Evolutionary conservation across 1,140 invertebrate species (phyloP), one percentile per base, ranked within the genome.

Genomic region (Micrasema minimum): DNA sequence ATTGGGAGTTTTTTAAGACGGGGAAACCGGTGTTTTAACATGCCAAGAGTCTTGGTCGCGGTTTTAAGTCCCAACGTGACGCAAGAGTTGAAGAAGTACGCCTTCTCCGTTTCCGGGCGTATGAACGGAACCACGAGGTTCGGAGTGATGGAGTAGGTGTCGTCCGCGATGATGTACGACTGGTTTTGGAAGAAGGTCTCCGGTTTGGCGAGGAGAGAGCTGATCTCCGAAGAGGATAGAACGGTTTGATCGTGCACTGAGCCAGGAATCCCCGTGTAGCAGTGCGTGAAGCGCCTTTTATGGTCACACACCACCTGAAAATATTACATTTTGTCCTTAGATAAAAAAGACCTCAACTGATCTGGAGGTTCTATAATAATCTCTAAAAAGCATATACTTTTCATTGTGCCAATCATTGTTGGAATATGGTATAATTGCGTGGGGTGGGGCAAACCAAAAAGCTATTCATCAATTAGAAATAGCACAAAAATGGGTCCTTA

Each of bases 221-320:
- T 38, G 55, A 59, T 20, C 9, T 59, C 51, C 26, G 51, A 55
- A 0, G 55, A 41, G 55, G 12, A 38, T 14, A 55, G 14, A 23
- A 55, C 51, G 11, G 26, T 20, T 11, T 55, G 51, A 1, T 55
- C 20, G 31, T 59, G 55, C 2, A 38, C 55, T 0, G 37, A 59
- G 9, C 37, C 55, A 3, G 55, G 55, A 2, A 37, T 31, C 12
- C 55, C 55, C 2, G 37, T 20, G 31, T 59, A 38, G 14, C 31
- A 38, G 35, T 59, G 55, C 5, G 18, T 38, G 14, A 59, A 59
- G n/a, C 55, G 55, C 9, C 10, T 59, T 11, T 18, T 37, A 18
- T 38, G 55, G 38, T 59, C 55, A 18, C 55, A 59, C 11, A 59
- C 18, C 2, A 59, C 31, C 55, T 59, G 31, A 11, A 59, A 41